Conservation (phyloP, 2,797 vertebrate genomes). For the Sebastes minor region DNA sequence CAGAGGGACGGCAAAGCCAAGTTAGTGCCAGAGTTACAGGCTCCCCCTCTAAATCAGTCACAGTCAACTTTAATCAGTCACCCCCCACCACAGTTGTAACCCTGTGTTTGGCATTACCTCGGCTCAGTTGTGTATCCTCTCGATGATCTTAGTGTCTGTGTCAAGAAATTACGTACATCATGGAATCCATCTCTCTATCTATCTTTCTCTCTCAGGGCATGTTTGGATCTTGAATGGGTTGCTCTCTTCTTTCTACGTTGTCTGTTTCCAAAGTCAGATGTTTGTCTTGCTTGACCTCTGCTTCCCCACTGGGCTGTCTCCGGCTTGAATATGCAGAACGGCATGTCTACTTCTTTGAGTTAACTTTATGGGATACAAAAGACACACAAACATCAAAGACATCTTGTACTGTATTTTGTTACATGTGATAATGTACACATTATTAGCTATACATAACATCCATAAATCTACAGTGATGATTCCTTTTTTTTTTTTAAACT, state of each 20-base stretch:
- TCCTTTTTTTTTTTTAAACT: not conserved
- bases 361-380: not conserved
- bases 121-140: slow-evolving; percentile 33
- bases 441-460: not conserved
- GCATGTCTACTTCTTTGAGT: slow-evolving; percentile 31
- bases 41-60: slow-evolving; percentile 49
- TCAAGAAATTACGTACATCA: slow-evolving; percentile 21
- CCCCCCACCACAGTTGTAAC: slow-evolving; percentile 46
- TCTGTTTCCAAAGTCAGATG: slow-evolving; percentile 4
- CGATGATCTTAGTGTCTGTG: slow-evolving; percentile 46
- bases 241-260: slow-evolving; percentile 9
- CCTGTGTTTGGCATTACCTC: slow-evolving; percentile 55
- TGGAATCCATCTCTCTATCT: slow-evolving; percentile 23
- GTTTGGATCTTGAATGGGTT: slow-evolving; percentile 34
- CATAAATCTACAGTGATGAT: not conserved
- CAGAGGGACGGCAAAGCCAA: slow-evolving; percentile 89
- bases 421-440: not conserved
- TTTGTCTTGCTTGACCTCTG: slow-evolving; percentile 50
- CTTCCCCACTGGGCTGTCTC: slow-evolving; percentile 35
- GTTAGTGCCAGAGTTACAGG: slow-evolving; percentile 83
- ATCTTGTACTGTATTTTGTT: not conserved
- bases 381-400: slow-evolving; percentile 36
- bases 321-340: slow-evolving; percentile 63
- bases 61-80: slow-evolving; percentile 49
- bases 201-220: slow-evolving; percentile 44